Conservation (phyloP, 2,113 vertebrate genomes). For the Euleptes europaea region DNA sequence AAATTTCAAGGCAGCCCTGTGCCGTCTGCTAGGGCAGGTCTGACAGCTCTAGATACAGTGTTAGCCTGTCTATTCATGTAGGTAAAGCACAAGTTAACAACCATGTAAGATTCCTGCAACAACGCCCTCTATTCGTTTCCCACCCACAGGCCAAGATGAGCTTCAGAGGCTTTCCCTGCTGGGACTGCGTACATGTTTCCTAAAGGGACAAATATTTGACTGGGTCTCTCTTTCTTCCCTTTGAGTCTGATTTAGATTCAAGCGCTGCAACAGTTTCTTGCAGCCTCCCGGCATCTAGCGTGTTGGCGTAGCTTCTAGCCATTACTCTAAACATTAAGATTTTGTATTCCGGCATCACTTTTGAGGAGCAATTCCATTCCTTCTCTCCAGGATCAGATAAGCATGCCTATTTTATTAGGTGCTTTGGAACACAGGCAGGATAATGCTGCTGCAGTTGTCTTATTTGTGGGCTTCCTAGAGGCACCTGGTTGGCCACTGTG, state of each 20-base stretch:
- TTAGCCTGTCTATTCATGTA: neutral
- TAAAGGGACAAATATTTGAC: neutral
- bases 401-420: too few species aligned
- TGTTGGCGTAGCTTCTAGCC: neutral
- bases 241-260: neutral
- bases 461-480: too few species aligned
- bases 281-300: neutral
- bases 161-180: neutral
- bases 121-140: neutral
- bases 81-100: neutral
- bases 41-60: neutral
- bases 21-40: constrained; percentile 24
- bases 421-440: too few species aligned
- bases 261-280: too few species aligned
- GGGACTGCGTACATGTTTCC: neutral
- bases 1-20: constrained; percentile 24
- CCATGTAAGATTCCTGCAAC: constrained; percentile 5
- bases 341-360: neutral
- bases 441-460: too few species aligned
- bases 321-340: neutral
- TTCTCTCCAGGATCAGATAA: too few species aligned
- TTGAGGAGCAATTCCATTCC: neutral
- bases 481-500: too few species aligned
- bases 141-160: neutral
- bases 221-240: neutral